Evolutionary conservation across 2,797 vertebrate species (phyloP), one percentile per base, ranked within the genome.

Genomic region (Gobionotothen gibberifrons): DNA sequence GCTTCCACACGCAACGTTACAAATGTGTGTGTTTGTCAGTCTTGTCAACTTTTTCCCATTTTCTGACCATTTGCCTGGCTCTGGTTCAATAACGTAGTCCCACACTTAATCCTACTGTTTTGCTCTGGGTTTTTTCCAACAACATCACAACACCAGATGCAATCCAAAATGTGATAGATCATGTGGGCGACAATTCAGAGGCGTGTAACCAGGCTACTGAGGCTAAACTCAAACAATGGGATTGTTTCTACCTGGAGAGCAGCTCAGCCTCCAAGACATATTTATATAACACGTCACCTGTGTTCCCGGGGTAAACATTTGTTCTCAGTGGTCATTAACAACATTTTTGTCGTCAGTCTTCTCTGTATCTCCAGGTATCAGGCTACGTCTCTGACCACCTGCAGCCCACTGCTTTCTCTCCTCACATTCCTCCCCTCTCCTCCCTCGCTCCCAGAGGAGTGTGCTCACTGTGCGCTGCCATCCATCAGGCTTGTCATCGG

Each of bases 401-500:
- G 85, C 85, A 81, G 87, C 82, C 88, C 76, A 55, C 75, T 22
- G 46, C 61, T 54, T 60, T 62, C 54, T 59, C 64, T 67, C 75
- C 64, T 70, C 51, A 14, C 78, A 61, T 59, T 59, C 72, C 71
- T 63, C 73, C 58, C 56, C 22, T 43, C 73, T 11, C 72, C 81
- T 72, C 81, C 83, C 72, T 74, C 43, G 32, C 85, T 90, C 89
- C 79, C 81, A 39, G 62, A 79, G 89, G 88, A 88, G 74, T 52
- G 66, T 63, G 87, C 76, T 85, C 78, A 53, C 85, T 29, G 83
- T 46, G 89, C 61, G 78, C 84, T 14, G 84, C 87, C 92, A 94
- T 94, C 94, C 89, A 93, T 95, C 94, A 94, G 87, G 62, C 90
- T 93, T 93, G 93, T 94, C 93, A 89, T 76, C 47, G 71, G 90